phyloP scores from a whole-genome alignment of 2,113 vertebrate genomes.

The Vidua chalybeata region DNA sequence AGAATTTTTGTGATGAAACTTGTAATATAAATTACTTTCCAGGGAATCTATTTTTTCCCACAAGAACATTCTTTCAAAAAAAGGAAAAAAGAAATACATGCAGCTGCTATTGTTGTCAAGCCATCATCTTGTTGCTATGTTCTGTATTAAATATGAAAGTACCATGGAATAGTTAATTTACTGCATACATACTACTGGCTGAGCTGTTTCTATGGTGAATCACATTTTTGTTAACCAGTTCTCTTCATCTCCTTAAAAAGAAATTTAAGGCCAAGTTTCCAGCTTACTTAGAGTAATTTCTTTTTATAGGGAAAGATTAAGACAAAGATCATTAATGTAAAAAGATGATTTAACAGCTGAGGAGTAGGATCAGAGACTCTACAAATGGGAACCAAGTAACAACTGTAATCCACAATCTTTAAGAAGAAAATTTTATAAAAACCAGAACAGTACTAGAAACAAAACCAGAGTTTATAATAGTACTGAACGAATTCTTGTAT shows the following conservation, averaged over 20 bases:
- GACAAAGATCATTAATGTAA: not conserved
- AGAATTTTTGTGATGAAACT: constrained; percentile 5
- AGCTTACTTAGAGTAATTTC: not conserved
- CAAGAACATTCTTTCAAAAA: not conserved
- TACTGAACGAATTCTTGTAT: not conserved
- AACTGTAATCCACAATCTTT: not conserved
- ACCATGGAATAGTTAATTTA: constrained; percentile 7
- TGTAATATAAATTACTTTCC: constrained; percentile 26
- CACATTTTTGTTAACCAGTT: not conserved
- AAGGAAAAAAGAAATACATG: not conserved
- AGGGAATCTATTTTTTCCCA: constrained; percentile 14
- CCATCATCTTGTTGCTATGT: constrained; percentile 29
- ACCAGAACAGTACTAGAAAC: not conserved
- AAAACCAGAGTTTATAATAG: not conserved
- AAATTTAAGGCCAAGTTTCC: not conserved
- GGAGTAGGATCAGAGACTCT: not conserved
- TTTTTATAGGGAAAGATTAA: not conserved
- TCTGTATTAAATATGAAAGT: not conserved
- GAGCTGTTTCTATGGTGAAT: constrained; percentile 29
- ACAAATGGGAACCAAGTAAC: not conserved
- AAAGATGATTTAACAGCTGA: not conserved
- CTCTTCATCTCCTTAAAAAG: not conserved
- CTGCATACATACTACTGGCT: not conserved
- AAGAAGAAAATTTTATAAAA: not conserved
- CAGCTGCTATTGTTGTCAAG: constrained; percentile 36